Base-by-base conservation (phyloP, 1,140 invertebrate species). In the Dreissena polymorpha region DNA sequence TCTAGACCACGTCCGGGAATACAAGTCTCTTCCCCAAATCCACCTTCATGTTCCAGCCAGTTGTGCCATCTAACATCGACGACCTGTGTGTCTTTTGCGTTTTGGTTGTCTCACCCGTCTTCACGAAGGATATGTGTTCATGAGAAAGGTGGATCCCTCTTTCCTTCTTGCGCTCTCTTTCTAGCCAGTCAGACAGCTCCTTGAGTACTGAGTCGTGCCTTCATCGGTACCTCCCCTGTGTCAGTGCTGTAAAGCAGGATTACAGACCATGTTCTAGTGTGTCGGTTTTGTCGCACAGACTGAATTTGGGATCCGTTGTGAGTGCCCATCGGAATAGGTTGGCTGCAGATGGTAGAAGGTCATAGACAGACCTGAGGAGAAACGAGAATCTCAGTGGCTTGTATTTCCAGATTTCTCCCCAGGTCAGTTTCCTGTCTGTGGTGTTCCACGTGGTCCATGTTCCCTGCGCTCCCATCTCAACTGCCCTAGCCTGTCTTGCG, bases 321-420 rank as follows among this genome's bases (percentile, higher is more conserved):
- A 39, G 39, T 39, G 3, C 39, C 39, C 39, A 39, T 39, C 39
- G 39, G 70, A 10, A 53, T 10, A 72, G 70, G 57, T 63, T 63
- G 23, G 57, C 57, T 60, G 71, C 50, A 13, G 71, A 74, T 27
- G 71, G 71, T 25, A 60, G 50, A 23, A 72, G 71, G 23, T 74
- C 53, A 60, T 74, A 29, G 53, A 74, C 53, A 6, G 71, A 74
- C 71, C 71, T 74, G 55, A 74, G 18, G 55, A 74, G 71, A 29
- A 74, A 57, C 1, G 71, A 74, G 0, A 74, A 21, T 21, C 71
- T 57, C 25, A 74, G 16, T 74, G 53, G 71, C 49, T 77, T 49
- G 57, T 77, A 77, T 64, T 77, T 67, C 73, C 73, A 75, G 55
- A 75, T 64, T 23, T 75, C 73, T 65, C 39, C 74, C 74, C 74